Evolutionary conservation across 2,113 vertebrate genomes (phyloP).

Genomic region (Myotis davidii): DNA sequence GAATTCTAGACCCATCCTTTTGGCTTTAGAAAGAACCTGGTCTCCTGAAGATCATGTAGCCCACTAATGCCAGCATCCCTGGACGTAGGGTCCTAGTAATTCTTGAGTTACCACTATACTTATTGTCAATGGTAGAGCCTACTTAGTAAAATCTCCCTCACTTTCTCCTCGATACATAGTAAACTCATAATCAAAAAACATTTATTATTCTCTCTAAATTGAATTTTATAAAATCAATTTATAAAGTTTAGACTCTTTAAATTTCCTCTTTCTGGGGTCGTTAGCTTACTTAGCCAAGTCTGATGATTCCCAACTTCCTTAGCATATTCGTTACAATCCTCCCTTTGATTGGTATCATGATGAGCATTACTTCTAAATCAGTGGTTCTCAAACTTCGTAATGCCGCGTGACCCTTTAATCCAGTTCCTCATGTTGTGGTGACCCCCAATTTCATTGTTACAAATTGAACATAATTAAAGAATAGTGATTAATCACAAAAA

Average conservation of each 20-base stretch:
- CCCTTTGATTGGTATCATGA: background rate
- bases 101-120: background rate
- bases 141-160: background rate
- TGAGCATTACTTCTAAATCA: background rate
- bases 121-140: background rate
- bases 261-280: background rate
- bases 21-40: constrained; percentile 6
- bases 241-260: background rate
- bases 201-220: constrained; percentile 19
- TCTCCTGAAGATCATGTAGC: background rate
- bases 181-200: constrained; percentile 1
- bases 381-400: too few species aligned
- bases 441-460: too few species aligned
- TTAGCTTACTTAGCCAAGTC: background rate
- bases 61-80: background rate
- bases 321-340: constrained; percentile 2
- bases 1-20: background rate
- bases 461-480: too few species aligned
- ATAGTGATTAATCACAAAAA: too few species aligned
- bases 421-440: too few species aligned
- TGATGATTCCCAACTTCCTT: background rate
- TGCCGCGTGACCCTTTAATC: too few species aligned
- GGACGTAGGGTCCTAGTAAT: background rate
- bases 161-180: background rate
- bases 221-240: background rate